phyloP scores from a whole-genome alignment of 2,888 invertebrate species.

The Archips crataeganus region DNA sequence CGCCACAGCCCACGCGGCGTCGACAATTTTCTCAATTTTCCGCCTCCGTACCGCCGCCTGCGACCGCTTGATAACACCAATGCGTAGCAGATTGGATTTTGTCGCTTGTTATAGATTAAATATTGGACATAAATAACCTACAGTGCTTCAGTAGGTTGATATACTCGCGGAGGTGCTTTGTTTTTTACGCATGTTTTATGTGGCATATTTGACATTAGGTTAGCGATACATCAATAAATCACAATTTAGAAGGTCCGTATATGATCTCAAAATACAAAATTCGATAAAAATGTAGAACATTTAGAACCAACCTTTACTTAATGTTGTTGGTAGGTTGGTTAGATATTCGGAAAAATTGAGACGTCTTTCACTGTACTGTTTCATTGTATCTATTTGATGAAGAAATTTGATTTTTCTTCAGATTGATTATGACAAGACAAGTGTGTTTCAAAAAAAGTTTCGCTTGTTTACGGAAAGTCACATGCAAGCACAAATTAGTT shows the following conservation, averaged over 20 bases:
- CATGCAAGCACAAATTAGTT: not conserved
- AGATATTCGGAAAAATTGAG: no score
- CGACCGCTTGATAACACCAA: constrained; percentile 64
- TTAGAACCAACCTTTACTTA: no score
- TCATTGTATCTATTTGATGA: no score
- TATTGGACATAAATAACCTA: constrained; percentile 36
- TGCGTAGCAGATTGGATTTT: constrained; percentile 37
- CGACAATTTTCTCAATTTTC: constrained; percentile 74
- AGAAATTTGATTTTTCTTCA: no score
- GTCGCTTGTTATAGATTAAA: constrained; percentile 29
- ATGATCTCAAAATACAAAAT: no score
- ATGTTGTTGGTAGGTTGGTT: not conserved
- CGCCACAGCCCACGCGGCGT: constrained; percentile 43
- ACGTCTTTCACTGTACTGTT: no score
- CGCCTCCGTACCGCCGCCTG: constrained; percentile 68
- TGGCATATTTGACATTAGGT: not conserved
- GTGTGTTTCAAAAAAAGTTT: no score
- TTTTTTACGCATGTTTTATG: not conserved
- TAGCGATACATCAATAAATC: no score
- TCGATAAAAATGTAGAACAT: no score
- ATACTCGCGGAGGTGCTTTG: not conserved
- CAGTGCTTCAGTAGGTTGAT: constrained; percentile 7
- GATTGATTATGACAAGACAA: no score
- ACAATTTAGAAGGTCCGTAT: no score
- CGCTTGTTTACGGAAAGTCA: not conserved